Base-by-base conservation (phyloP, 2,888 invertebrate species). In the Plemyria rubiginata region DNA sequence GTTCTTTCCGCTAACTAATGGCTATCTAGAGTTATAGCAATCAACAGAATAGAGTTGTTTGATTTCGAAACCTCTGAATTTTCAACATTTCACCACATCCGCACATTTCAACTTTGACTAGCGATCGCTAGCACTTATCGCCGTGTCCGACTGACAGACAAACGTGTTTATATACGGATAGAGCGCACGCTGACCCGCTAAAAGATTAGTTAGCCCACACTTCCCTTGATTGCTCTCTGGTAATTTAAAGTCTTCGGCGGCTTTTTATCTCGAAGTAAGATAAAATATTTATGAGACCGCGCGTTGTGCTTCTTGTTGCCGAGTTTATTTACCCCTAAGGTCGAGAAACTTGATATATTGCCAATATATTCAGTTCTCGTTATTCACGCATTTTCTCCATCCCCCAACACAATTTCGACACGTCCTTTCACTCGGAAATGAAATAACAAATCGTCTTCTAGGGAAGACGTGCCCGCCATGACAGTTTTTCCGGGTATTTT, bases 371-470 rank as follows among this genome's bases (percentile, higher is more conserved):
- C 68, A 69, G 66, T 70, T 64, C 62, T 66, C 68, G 59, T 68
- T 68, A 68, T 68, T 69, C 66, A 65, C 62, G 49, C 66, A 67
- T 66, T 70, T 61, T 63, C 57, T 60, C 49, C 48, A 52, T 56
- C 61, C 67, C 65, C 54, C 64, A 71, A 72, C 69, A 69, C 66
- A 71, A 71, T 71, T 68, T 68, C 71, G 65, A 64, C 67, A 66
- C 68, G 59, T 68, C 68, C 67, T 70, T 70, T 71, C 71, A 70
- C 69, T 74, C 71, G 64, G 66, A 75, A 70, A 74, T 74, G 71
- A 79, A 81, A 77, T 78, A 82, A 81, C 78, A 78, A 78, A 80
- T 80, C 72, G 73, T 73, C 74, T 71, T 53, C 54, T 59, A 70
- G 67, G 71, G 64, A 65, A 63, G 63, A 67, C 69, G 61, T 66